A percentile compares a stretch with the other conserved stretches of the same genome.
Evolutionary conservation across 2,797 vertebrate genomes (phyloP).

Genomic region (Erpetoichthys calabaricus): DNA sequence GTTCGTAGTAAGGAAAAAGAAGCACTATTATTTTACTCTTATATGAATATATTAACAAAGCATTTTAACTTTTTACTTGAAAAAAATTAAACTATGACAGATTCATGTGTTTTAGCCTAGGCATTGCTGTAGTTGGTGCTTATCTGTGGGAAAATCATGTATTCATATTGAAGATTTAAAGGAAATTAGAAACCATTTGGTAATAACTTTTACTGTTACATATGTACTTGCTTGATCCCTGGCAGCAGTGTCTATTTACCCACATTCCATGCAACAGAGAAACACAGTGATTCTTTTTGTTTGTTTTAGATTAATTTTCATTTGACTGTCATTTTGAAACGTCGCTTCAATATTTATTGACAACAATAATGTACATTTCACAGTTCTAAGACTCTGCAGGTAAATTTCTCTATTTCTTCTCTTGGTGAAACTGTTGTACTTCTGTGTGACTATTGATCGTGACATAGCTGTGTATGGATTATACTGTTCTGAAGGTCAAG

Average conservation of each 20-base stretch:
- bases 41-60: conserved; percentile 89
- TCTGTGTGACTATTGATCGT: conserved; percentile 78
- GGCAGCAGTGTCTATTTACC: conserved; percentile 50
- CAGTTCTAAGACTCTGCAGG: conserved; percentile 52
- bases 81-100: conserved; percentile 66
- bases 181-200: conserved; percentile 46
- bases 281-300: conserved; percentile 43
- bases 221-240: conserved; percentile 56
- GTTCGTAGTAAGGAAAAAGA: conserved; percentile 65
- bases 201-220: conserved; percentile 75
- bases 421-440: conserved; percentile 60
- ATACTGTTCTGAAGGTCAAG: conserved; percentile 56
- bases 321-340: conserved; percentile 42
- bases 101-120: conserved; percentile 98
- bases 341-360: conserved; percentile 68
- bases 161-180: conserved; percentile 59
- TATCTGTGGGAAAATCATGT: conserved; percentile 91
- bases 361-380: conserved; percentile 74
- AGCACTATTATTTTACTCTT: conserved; percentile 91
- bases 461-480: conserved; percentile 82
- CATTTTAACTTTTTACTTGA: conserved; percentile 99
- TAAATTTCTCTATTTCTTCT: conserved; percentile 36
- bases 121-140: conserved; percentile 97
- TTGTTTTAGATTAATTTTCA: conserved; percentile 39
- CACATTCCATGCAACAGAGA: conserved; percentile 74